Evolutionary conservation across 2,888 invertebrate genomes (phyloP).

Genomic region (Volucella zonaria): DNA sequence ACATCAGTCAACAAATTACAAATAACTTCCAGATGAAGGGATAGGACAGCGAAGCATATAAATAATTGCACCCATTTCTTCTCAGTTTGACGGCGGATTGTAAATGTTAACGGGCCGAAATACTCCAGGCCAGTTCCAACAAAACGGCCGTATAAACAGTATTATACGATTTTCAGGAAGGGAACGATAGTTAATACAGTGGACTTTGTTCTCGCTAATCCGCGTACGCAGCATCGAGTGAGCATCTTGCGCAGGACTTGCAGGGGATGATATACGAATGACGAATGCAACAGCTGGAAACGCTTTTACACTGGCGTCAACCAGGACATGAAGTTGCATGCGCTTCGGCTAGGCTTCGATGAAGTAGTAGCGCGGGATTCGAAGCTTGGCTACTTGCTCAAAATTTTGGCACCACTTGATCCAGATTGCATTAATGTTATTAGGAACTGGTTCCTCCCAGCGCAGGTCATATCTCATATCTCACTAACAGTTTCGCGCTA

Average conservation of each 20-base stretch:
- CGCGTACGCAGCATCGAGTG: no score
- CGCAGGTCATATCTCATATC: no score
- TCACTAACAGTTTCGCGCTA: no score
- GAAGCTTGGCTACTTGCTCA: no score
- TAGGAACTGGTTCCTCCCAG: slow-evolving; percentile 4
- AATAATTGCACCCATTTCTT: slow-evolving; percentile 39
- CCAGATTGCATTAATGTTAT: slow-evolving; percentile 44
- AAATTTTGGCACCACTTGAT: no score
- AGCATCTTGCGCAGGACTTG: no score
- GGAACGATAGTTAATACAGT: no score
- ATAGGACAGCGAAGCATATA: slow-evolving; percentile 9
- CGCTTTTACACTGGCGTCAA: slow-evolving; percentile 21
- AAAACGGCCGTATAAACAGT: no score
- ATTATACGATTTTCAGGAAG: no score
- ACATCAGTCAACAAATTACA: slow-evolving; percentile 42
- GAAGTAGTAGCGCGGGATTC: slow-evolving; percentile 39
- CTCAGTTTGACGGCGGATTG: slow-evolving; percentile 62
- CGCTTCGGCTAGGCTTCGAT: slow-evolving; percentile 28
- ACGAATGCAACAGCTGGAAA: slow-evolving; percentile 1
- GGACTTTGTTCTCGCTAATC: slow-evolving; percentile 23
- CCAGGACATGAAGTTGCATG: no score
- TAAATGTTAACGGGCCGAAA: slow-evolving; percentile 54
- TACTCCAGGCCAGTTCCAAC: slow-evolving; percentile 59
- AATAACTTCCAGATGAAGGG: no score
- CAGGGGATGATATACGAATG: slow-evolving; percentile 14